Evolutionary conservation across 2,888 invertebrate genomes (phyloP), one percentile per base, ranked within the genome.

Genomic region (Gymnoscelis rufifasciata): DNA sequence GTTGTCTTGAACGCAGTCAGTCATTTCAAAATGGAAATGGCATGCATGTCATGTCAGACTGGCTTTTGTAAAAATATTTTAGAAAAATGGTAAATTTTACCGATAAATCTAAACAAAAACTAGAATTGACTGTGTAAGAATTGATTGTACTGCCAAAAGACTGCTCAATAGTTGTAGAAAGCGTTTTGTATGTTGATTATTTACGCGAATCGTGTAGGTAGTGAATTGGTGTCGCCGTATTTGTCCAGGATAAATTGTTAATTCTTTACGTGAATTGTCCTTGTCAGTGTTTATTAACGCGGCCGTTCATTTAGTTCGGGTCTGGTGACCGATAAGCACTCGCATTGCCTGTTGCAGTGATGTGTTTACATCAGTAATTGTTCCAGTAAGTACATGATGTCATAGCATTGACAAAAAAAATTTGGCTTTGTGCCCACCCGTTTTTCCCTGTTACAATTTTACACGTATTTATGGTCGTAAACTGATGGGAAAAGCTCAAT

Each of bases 401-500:
- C 88, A 88, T 86, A 81, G 74, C 74, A 72, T 68, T 66, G 74
- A 70, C 74, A 82, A 86, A 84, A 83, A 74, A 74, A 71, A 75
- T 74, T 86, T 88, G 88, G 87, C 87, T 86, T 78, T 80, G 82
- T 88, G 88, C 88, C 88, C 87, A 87, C 78, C 83, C 78, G 69
- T 83, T 86, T 86, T 80, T 82, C 80, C 68, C 74, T 74, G 72
- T 75, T 73, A 74, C 49, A 51, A 46, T 49, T 38, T 70, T 71
- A 78, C 73, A 77, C 58, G 62, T 70, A 76, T 83, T 78, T 68
- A 66, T 61, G 66, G 68, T 75, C 72, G 75, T 62, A 74, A 70
- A 68, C 78, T 82, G 74, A 80, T 71, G 79, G 71, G 72, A 71
- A 72, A 75, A 69, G 73, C 71, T 58, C 74, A 74, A 71, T 65